phyloP scores from a whole-genome alignment of 1,140 invertebrate genomes.

The Rhagoletis pomonella region DNA sequence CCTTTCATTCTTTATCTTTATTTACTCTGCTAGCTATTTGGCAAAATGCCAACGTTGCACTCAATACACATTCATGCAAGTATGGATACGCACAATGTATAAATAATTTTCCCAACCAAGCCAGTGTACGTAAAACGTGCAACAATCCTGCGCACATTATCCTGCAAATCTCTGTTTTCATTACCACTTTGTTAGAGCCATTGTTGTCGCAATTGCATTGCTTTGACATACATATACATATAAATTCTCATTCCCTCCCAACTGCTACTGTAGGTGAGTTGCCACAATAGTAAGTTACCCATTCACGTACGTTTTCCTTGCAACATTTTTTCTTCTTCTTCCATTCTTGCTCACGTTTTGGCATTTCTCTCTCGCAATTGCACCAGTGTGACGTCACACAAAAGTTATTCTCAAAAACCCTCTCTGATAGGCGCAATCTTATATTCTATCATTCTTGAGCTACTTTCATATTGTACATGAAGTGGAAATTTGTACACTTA shows the following conservation, averaged over 20 bases:
- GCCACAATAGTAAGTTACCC: not conserved
- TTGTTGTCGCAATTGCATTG: constrained; percentile 26
- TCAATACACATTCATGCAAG: not conserved
- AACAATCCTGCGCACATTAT: constrained; percentile 29
- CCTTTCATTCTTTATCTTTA: not conserved
- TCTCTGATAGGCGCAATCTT: too few species aligned
- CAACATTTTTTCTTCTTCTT: too few species aligned
- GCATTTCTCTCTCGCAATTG: too few species aligned
- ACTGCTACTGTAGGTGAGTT: not conserved
- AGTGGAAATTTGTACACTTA: too few species aligned
- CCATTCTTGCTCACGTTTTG: too few species aligned
- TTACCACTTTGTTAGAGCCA: constrained; percentile 14
- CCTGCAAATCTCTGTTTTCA: constrained; percentile 9
- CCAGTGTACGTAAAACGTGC: not conserved
- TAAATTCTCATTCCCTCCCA: not conserved
- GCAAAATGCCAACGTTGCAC: not conserved
- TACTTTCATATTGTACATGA: too few species aligned
- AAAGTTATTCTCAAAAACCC: too few species aligned
- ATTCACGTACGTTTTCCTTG: too few species aligned
- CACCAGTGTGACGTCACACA: too few species aligned
- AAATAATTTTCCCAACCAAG: not conserved
- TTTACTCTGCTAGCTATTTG: not conserved
- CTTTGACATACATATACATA: not conserved
- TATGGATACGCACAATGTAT: not conserved
- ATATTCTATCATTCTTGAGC: too few species aligned